Evolutionary conservation across 2,797 vertebrate species (phyloP).

Genomic region (Sorex maritimensis): DNA sequence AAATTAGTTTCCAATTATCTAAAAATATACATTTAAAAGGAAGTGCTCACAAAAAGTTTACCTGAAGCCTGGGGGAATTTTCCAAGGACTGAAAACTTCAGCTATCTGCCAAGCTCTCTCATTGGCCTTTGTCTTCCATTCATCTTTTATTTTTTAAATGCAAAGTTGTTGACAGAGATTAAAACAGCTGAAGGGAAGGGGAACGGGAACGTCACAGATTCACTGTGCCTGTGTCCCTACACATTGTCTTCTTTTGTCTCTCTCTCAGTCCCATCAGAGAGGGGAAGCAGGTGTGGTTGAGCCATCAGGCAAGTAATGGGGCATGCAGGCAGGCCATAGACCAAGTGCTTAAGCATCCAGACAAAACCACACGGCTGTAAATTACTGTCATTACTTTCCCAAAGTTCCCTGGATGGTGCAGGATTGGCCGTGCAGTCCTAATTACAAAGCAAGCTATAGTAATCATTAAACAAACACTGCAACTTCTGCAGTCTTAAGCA

Average conservation of each 20-base stretch:
- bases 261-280: not conserved
- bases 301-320: conserved; percentile 70
- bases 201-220: not conserved
- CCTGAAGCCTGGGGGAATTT: conserved; percentile 54
- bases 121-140: not conserved
- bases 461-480: conserved; percentile 72
- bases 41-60: conserved; percentile 46
- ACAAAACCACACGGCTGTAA: conserved; percentile 77
- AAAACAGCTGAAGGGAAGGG: conserved; percentile 32
- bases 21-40: conserved; percentile 70
- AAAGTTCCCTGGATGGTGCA: conserved; percentile 75
- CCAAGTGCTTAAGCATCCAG: conserved; percentile 62
- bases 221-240: not conserved
- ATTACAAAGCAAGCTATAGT: conserved; percentile 71
- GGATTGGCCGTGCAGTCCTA: conserved; percentile 49
- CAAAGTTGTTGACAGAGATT: no score
- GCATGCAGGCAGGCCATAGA: conserved; percentile 64
- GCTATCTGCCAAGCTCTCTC: not conserved
- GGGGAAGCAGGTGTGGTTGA: conserved; percentile 54
- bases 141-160: not conserved
- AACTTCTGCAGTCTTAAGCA: conserved; percentile 51
- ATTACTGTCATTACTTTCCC: conserved; percentile 70
- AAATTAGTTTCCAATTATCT: conserved; percentile 76
- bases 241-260: conserved; percentile 23
- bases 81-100: conserved; percentile 54